A percentile compares a stretch with the other conserved stretches of the same genome.
Evolutionary conservation across 2,113 vertebrate species (phyloP).

Genomic region (Zosterops hypoxanthus): DNA sequence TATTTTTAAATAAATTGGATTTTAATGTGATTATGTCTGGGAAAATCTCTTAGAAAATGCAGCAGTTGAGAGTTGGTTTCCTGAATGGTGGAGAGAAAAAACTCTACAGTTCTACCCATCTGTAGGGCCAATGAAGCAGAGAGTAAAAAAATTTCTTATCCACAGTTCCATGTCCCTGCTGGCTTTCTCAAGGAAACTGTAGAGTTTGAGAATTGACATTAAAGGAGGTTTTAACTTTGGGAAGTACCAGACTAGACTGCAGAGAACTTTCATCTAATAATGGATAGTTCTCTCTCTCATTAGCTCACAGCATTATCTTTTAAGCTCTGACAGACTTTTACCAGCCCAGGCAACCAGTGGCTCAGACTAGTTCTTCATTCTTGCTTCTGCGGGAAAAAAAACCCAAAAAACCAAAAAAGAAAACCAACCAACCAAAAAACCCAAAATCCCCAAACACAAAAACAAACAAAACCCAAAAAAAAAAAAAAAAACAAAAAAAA

Average conservation of each 20-base stretch:
- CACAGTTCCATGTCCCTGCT: not conserved
- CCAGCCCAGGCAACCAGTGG: not conserved
- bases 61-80: not conserved
- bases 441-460: too few species aligned
- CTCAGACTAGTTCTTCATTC: not conserved
- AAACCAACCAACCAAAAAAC: too few species aligned
- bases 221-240: not conserved
- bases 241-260: not conserved
- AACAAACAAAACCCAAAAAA: too few species aligned
- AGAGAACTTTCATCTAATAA: not conserved
- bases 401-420: too few species aligned
- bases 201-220: not conserved
- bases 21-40: not conserved
- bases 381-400: not conserved
- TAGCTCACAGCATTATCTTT: not conserved
- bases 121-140: rapidly evolving
- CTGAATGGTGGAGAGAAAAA: not conserved
- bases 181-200: not conserved
- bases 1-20: not conserved
- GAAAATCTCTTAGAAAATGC: not conserved
- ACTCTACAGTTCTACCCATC: not conserved
- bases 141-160: not conserved
- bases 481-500: too few species aligned
- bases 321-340: not conserved
- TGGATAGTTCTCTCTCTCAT: not conserved